Conservation (phyloP, 2,797 vertebrate species). For the Sciurus carolinensis region DNA sequence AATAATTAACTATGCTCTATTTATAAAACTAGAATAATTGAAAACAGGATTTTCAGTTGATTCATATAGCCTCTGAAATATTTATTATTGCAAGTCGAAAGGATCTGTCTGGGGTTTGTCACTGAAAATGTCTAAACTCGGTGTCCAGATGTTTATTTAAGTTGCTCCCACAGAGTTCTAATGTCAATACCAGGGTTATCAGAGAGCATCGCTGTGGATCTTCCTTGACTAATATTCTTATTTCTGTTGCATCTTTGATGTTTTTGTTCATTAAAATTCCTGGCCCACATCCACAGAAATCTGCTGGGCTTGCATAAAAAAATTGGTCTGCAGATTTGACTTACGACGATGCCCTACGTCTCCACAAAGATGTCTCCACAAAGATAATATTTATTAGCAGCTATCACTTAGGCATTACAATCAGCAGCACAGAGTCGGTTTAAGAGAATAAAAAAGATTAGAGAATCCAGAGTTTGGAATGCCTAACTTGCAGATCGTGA, state of each 20-base stretch:
- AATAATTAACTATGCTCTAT: conserved; percentile 96
- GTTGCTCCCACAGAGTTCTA: conserved; percentile 93
- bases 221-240: conserved; percentile 93
- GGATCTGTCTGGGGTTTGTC: conserved; percentile 95
- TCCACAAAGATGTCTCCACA: conserved; percentile 85
- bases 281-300: conserved; percentile 89
- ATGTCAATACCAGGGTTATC: conserved; percentile 98
- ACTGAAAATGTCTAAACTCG: conserved; percentile 94
- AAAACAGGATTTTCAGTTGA: conserved; percentile 95
- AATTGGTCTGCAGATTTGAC: conserved; percentile 85
- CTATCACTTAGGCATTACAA: conserved; percentile 83
- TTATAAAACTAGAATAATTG: conserved; percentile 97
- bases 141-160: conserved; percentile 95
- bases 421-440: conserved; percentile 77
- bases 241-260: conserved; percentile 92
- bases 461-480: conserved; percentile 72
- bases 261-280: conserved; percentile 94
- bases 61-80: conserved; percentile 94
- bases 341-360: conserved; percentile 83
- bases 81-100: conserved; percentile 96
- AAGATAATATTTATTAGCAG: conserved; percentile 88
- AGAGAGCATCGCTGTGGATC: conserved; percentile 95
- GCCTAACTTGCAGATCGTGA: conserved; percentile 62
- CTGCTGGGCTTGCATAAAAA: conserved; percentile 88
- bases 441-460: conserved; percentile 74